A percentile compares a stretch with the other conserved stretches of the same genome.
Conservation (phyloP, 1,140 invertebrate genomes). For the Brachionus koreanus region DNA sequence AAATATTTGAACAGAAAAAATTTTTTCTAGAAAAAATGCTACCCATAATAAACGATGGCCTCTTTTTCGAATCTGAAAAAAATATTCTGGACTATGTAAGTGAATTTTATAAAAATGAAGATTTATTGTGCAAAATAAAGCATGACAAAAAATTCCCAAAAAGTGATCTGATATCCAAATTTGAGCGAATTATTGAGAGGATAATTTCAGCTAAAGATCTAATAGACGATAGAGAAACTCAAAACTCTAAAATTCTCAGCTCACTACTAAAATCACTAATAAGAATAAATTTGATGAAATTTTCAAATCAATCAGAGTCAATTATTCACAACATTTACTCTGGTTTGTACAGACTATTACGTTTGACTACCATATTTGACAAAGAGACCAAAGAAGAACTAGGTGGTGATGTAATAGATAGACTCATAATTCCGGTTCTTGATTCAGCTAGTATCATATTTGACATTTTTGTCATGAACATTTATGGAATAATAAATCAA, state of each 20-base stretch:
- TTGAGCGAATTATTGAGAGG: not conserved
- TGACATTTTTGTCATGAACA: not conserved
- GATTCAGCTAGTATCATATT: not conserved
- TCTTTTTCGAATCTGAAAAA: not conserved
- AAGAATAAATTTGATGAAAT: not conserved
- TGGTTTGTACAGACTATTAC: not conserved
- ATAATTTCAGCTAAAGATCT: not conserved
- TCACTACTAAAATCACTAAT: not conserved
- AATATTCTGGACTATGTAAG: not conserved
- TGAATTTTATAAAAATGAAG: not conserved
- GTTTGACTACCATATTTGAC: not conserved
- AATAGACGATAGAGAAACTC: not conserved
- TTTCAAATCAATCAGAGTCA: not conserved
- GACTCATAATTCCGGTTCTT: not conserved
- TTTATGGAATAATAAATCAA: not conserved
- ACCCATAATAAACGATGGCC: not conserved
- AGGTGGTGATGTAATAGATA: not conserved
- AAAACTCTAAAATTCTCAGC: not conserved
- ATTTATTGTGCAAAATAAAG: not conserved
- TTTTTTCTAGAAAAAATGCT: not conserved
- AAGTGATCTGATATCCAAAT: not conserved
- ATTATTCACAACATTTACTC: not conserved
- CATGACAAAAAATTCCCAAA: not conserved
- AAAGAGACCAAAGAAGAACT: not conserved
- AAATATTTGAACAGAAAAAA: not conserved